Evolutionary conservation across 2,113 vertebrate species (phyloP).

Genomic region (Hipposideros armiger): DNA sequence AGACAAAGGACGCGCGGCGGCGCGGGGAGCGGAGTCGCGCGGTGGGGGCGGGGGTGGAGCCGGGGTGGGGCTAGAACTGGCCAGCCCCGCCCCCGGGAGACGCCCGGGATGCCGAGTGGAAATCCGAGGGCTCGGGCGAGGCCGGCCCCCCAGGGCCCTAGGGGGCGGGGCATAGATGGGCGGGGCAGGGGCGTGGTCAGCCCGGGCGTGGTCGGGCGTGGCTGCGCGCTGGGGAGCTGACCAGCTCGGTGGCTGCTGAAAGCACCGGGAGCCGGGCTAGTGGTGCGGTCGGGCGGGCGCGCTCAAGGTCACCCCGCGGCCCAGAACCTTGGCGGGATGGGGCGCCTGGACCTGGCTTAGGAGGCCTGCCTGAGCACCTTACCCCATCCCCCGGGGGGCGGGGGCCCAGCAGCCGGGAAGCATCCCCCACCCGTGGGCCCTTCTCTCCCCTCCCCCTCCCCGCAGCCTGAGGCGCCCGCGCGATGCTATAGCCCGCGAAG

Average conservation of each 20-base stretch:
- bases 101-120: slow-evolving; percentile 68
- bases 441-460: slow-evolving; percentile 59
- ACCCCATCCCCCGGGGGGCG: background rate
- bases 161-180: slow-evolving; percentile 73
- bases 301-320: slow-evolving; percentile 80
- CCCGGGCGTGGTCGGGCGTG: slow-evolving; percentile 69
- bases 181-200: slow-evolving; percentile 60
- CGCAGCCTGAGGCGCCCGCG: slow-evolving; percentile 77
- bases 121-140: slow-evolving; percentile 71
- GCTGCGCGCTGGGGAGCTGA: slow-evolving; percentile 78
- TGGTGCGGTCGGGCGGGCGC: background rate
- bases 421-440: background rate
- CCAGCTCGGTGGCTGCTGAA: slow-evolving; percentile 83
- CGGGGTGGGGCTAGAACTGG: slow-evolving; percentile 58
- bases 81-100: slow-evolving; percentile 74
- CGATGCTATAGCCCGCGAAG: slow-evolving; percentile 76
- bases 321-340: slow-evolving; percentile 32
- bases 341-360: background rate
- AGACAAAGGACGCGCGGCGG: slow-evolving; percentile 79
- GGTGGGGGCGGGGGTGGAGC: slow-evolving; percentile 71
- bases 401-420: background rate
- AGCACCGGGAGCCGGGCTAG: slow-evolving; percentile 14
- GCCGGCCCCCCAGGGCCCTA: slow-evolving; percentile 22
- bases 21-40: slow-evolving; percentile 65
- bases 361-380: background rate